phyloP scores from a whole-genome alignment of 2,888 invertebrate genomes.

The Eristalinus aeneus region DNA sequence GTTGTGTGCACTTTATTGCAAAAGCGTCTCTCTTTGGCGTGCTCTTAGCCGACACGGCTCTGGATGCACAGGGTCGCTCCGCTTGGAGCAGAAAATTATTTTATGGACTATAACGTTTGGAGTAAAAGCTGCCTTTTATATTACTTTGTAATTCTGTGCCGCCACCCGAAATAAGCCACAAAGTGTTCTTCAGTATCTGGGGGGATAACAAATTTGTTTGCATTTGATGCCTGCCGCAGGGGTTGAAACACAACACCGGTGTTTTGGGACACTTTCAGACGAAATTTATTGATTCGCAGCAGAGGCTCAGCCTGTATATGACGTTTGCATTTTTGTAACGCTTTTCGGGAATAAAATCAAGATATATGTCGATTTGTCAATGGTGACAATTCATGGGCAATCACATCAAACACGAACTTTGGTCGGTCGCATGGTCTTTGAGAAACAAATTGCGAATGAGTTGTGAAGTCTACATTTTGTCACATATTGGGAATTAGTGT shows the following conservation, averaged over 20 bases:
- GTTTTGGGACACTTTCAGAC: not conserved
- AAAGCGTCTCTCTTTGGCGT: constrained; percentile 49
- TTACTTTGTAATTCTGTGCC: constrained; percentile 31
- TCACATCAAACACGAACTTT: not conserved
- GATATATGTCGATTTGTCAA: not conserved
- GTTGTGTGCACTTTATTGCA: constrained; percentile 55
- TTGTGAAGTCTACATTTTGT: too few species aligned
- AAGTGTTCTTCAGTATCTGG: not conserved
- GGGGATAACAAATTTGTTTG: constrained; percentile 23
- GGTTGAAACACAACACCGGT: not conserved
- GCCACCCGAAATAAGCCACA: not conserved
- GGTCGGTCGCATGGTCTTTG: too few species aligned
- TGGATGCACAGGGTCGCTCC: constrained; percentile 51
- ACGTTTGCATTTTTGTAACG: not conserved
- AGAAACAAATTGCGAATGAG: too few species aligned
- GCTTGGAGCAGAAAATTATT: constrained; percentile 4
- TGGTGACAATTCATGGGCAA: not conserved
- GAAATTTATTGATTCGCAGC: not conserved
- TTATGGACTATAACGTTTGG: constrained; percentile 26
- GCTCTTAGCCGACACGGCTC: constrained; percentile 45
- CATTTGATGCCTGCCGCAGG: not conserved
- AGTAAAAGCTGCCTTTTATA: constrained; percentile 9
- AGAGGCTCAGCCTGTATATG: not conserved
- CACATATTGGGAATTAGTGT: too few species aligned
- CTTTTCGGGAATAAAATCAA: not conserved